Evolutionary conservation across 2,888 invertebrate genomes (phyloP).

Genomic region (Epinotia nisella): DNA sequence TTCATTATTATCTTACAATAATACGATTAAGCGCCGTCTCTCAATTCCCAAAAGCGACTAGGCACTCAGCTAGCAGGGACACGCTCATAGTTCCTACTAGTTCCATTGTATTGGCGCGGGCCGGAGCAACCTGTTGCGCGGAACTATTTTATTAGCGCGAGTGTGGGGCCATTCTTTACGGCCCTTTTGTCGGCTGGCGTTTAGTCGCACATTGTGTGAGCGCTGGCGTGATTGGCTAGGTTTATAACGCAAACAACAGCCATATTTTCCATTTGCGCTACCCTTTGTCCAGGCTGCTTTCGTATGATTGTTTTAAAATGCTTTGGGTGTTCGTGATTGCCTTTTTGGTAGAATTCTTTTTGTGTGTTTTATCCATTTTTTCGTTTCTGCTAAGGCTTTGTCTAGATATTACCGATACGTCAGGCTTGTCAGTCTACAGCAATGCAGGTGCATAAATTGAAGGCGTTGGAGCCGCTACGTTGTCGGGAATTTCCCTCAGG

Average conservation of each 20-base stretch:
- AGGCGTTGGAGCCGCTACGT: conserved; percentile 72
- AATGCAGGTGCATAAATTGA: conserved; percentile 77
- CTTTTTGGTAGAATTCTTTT: neutral
- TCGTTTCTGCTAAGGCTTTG: conserved; percentile 61
- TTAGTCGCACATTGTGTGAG: conserved; percentile 74
- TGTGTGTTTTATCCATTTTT: neutral
- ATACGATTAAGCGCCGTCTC: conserved; percentile 20
- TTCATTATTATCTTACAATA: conserved; percentile 10
- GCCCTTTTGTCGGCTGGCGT: conserved; percentile 80
- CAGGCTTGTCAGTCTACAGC: conserved; percentile 73
- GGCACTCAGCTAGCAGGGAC: conserved; percentile 62
- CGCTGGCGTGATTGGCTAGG: conserved; percentile 74
- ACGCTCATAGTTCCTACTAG: conserved; percentile 62
- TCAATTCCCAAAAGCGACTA: conserved; percentile 44
- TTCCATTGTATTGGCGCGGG: conserved; percentile 74
- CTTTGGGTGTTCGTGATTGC: conserved; percentile 48
- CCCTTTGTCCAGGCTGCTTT: conserved; percentile 58
- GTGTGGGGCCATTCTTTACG: conserved; percentile 83
- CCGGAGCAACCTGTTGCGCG: conserved; percentile 77
- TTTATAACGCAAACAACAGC: conserved; percentile 73
- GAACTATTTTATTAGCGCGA: conserved; percentile 83
- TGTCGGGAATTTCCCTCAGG: conserved; percentile 78
- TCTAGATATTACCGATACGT: conserved; percentile 64
- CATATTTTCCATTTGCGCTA: conserved; percentile 68
- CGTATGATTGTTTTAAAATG: conserved; percentile 55